These are phyloP conservation scores for Sarcophaga carnaria DNA, from an alignment of 2,888 invertebrate genomes.

Conservation along the genomic window DNA sequence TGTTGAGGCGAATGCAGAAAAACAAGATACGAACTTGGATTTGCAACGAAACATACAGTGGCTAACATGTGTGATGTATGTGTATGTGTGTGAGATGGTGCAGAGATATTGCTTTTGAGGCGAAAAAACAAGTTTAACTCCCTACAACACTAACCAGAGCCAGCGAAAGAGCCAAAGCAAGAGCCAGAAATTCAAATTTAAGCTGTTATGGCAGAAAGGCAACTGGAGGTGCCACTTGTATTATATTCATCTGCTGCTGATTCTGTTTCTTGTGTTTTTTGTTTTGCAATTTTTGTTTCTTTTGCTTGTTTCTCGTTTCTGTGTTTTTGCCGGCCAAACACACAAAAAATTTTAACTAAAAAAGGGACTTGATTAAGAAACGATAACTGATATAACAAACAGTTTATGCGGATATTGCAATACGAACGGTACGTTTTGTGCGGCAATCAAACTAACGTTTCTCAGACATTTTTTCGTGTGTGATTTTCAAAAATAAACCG, in stretches of 20 bases:
- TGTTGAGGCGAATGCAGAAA: slow-evolving; percentile 51
- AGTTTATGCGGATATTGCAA: slow-evolving; percentile 78
- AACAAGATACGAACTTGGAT: slow-evolving; percentile 53
- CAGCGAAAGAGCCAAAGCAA: neutral
- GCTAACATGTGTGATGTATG: too few relatives aligned
- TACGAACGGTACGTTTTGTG: slow-evolving; percentile 75
- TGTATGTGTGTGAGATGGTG: too few relatives aligned
- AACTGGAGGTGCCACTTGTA: slow-evolving; percentile 54
- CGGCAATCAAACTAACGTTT: slow-evolving; percentile 59
- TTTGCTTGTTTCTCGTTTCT: slow-evolving; percentile 33
- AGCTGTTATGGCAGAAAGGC: slow-evolving; percentile 17
- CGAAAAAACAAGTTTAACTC: slow-evolving; percentile 65
- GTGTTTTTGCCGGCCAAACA: slow-evolving; percentile 50
- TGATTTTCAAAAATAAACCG: neutral
- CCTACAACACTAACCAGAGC: slow-evolving; percentile 44
- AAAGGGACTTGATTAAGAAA: slow-evolving; percentile 64
- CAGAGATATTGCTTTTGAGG: slow-evolving; percentile 20
- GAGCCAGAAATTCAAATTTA: neutral
- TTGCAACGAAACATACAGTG: neutral
- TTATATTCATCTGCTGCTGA: slow-evolving; percentile 5
- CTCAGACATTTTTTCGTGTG: slow-evolving; percentile 28
- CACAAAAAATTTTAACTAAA: slow-evolving; percentile 23
- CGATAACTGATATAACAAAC: slow-evolving; percentile 74
- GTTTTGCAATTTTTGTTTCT: slow-evolving; percentile 2
- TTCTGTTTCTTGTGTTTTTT: neutral